phyloP scores from a whole-genome alignment of 2,888 invertebrate species.

The Megaustenia siamemsis region DNA sequence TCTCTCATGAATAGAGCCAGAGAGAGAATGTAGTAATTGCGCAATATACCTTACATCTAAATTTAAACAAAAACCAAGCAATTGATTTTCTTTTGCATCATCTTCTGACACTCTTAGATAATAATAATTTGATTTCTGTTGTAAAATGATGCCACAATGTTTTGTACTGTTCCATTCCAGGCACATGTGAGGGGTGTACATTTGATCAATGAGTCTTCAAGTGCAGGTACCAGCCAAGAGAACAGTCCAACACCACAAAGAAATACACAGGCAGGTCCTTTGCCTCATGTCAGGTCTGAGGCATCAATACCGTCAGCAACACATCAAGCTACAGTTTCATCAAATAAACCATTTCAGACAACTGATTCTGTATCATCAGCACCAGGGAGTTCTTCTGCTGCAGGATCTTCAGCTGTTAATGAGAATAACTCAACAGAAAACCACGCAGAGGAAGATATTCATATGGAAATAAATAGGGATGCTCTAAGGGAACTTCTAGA shows the following conservation, averaged over 20 bases:
- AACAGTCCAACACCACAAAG: slow-evolving; percentile 1
- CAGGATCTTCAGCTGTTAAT: background rate
- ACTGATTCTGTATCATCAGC: background rate
- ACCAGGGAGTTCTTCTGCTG: slow-evolving; percentile 4
- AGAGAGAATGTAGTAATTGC: too few relatives aligned
- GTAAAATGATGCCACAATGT: too few relatives aligned
- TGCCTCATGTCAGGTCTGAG: background rate
- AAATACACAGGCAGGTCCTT: background rate
- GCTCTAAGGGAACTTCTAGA: slow-evolving; percentile 32
- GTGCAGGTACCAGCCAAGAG: background rate
- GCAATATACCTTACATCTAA: too few relatives aligned
- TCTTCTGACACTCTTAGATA: too few relatives aligned
- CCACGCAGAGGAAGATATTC: background rate
- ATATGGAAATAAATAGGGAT: slow-evolving; percentile 20
- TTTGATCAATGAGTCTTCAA: slow-evolving; percentile 10
- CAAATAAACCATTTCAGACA: background rate
- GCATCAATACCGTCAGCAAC: slow-evolving; percentile 13
- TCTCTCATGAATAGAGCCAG: too few relatives aligned
- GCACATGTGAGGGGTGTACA: slow-evolving; percentile 42
- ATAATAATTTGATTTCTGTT: too few relatives aligned
- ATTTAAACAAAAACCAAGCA: too few relatives aligned
- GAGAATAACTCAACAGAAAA: background rate
- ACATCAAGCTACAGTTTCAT: background rate
- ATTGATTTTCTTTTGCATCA: too few relatives aligned
- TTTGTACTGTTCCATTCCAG: slow-evolving; percentile 32